phyloP scores from a whole-genome alignment of 2,113 vertebrate genomes.

The Desmodus rotundus region DNA sequence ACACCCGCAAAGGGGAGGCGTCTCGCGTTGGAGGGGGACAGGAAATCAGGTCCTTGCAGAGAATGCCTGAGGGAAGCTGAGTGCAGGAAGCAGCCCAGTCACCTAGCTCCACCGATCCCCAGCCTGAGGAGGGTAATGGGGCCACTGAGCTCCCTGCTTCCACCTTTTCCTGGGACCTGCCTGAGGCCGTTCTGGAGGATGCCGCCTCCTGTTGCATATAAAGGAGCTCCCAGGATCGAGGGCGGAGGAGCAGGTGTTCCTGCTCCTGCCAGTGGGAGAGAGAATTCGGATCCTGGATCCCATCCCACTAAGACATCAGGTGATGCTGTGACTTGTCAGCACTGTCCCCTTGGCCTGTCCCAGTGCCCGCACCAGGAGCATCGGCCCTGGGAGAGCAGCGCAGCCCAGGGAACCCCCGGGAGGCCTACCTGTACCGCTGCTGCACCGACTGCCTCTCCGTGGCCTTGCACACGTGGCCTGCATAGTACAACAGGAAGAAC shows the following conservation, averaged over 20 bases:
- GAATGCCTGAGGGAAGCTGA: background rate
- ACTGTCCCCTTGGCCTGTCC: rapidly evolving
- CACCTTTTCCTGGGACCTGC: background rate
- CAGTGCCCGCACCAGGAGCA: rapidly evolving
- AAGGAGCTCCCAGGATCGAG: background rate
- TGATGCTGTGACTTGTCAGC: background rate
- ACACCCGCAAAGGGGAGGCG: rapidly evolving
- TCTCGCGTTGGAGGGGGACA: background rate
- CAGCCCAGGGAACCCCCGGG: background rate
- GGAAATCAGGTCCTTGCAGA: too few relatives aligned
- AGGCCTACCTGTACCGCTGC: constrained; percentile 92
- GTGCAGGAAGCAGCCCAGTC: background rate
- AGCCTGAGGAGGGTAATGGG: background rate
- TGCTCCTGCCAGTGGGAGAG: too few relatives aligned
- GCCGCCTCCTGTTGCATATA: background rate
- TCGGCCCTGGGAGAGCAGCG: too few relatives aligned
- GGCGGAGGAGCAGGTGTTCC: background rate
- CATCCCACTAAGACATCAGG: background rate
- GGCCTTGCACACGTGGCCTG: constrained; percentile 91
- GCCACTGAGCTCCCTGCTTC: background rate
- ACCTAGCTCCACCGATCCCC: rapidly evolving
- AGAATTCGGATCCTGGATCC: background rate
- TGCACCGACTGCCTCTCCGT: constrained; percentile 91
- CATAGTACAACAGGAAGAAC: constrained; percentile 95
- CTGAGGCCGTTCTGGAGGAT: rapidly evolving